phyloP scores from a whole-genome alignment of 2,888 invertebrate genomes.

The Lochmaea capreae region DNA sequence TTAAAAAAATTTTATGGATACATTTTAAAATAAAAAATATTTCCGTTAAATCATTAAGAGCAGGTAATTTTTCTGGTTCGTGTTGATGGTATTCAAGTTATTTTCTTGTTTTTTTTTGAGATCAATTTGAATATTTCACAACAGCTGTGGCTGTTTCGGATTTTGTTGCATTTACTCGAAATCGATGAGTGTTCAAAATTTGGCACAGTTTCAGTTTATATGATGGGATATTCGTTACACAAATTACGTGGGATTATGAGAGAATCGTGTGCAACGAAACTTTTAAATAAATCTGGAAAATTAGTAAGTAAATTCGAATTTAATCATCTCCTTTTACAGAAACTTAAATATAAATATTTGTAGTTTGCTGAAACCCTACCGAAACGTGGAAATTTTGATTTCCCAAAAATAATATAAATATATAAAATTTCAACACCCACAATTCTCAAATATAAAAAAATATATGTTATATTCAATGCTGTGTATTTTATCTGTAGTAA shows the following conservation, averaged over 20 bases:
- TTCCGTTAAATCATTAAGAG: too few relatives aligned
- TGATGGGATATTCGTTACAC: constrained; percentile 19
- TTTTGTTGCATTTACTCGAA: constrained; percentile 22
- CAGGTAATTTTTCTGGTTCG: too few relatives aligned
- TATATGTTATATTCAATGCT: too few relatives aligned
- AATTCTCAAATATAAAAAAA: too few relatives aligned
- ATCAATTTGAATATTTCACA: not conserved
- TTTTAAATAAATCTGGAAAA: constrained; percentile 26
- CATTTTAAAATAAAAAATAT: too few relatives aligned
- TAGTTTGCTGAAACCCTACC: too few relatives aligned
- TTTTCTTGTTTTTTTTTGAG: not conserved
- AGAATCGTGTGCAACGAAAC: constrained; percentile 33
- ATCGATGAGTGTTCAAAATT: constrained; percentile 27
- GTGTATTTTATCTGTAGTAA: too few relatives aligned
- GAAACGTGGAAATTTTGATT: too few relatives aligned
- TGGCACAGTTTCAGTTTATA: constrained; percentile 28
- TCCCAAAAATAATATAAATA: too few relatives aligned
- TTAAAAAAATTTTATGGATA: too few relatives aligned
- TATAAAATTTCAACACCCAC: too few relatives aligned
- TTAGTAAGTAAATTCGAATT: not conserved
- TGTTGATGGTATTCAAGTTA: too few relatives aligned
- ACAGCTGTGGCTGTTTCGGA: not conserved
- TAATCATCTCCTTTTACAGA: not conserved
- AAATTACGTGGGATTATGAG: constrained; percentile 27
- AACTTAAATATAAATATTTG: not conserved